A percentile compares a stretch with the other conserved stretches of the same genome.
Conservation (phyloP, 2,113 vertebrate species). For the Petromus typicus region DNA sequence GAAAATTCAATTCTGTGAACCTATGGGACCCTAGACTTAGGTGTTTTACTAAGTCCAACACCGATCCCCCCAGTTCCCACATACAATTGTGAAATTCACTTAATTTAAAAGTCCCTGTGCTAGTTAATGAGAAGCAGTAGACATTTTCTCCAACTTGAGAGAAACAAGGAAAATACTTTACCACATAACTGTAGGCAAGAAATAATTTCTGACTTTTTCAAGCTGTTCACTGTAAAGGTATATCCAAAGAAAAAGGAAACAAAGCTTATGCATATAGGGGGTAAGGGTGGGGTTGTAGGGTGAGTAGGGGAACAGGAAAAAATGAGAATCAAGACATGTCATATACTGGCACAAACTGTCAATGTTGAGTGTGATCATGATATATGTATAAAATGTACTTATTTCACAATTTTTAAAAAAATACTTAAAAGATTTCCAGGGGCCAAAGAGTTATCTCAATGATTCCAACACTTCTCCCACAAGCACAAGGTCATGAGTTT, state of each 20-base stretch:
- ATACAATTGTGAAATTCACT: neutral
- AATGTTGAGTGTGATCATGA: too few species aligned
- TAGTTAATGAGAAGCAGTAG: neutral
- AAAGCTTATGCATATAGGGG: too few species aligned
- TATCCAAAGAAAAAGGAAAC: neutral
- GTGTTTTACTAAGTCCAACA: neutral
- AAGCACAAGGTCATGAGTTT: too few species aligned
- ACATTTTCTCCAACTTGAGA: neutral
- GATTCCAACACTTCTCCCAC: too few species aligned
- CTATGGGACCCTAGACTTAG: neutral
- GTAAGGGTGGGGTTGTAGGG: too few species aligned
- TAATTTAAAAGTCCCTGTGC: constrained; percentile 6
- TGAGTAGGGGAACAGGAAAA: too few species aligned
- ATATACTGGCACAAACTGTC: too few species aligned
- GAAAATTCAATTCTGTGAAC: neutral
- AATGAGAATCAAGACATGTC: too few species aligned
- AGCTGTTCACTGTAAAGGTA: neutral
- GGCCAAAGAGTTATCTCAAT: too few species aligned
- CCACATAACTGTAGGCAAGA: neutral
- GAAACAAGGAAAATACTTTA: neutral
- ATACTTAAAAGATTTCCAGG: too few species aligned
- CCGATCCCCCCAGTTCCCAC: rapidly evolving
- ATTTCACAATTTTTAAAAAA: too few species aligned
- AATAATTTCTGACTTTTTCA: neutral
- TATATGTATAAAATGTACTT: too few species aligned